phyloP scores from a whole-genome alignment of 1,140 invertebrate genomes.

The Venustaconcha ellipsiformis region DNA sequence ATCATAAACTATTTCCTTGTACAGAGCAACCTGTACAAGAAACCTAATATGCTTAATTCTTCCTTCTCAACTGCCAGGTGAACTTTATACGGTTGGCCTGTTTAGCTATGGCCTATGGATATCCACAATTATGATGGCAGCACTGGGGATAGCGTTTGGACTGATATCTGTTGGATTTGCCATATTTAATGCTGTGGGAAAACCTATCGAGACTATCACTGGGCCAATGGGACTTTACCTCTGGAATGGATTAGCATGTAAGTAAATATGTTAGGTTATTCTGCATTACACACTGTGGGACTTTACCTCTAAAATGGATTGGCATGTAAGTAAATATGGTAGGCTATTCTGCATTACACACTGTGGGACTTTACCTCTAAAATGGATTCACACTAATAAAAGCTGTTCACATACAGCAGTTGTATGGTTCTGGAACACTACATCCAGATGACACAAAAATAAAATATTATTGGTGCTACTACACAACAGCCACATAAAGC shows the following conservation, averaged over 20 bases:
- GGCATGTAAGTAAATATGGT: not conserved
- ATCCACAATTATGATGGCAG: constrained; percentile 76
- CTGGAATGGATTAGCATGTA: constrained; percentile 82
- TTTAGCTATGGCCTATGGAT: constrained; percentile 82
- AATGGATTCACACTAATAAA: no score
- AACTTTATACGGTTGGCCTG: constrained; percentile 77
- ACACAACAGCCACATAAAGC: no score
- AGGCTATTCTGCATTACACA: no score
- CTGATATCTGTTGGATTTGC: constrained; percentile 79
- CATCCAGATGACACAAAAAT: not conserved
- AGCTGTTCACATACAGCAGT: no score
- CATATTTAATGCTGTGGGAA: constrained; percentile 83
- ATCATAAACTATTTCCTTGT: no score
- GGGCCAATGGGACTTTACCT: constrained; percentile 84
- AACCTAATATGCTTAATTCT: no score
- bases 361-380: no score
- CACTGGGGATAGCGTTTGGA: constrained; percentile 77
- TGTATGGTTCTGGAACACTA: no score
- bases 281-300: not conserved
- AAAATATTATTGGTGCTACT: no score
- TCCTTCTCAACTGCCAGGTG: no score
- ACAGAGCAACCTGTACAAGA: no score
- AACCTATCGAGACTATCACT: constrained; percentile 79
- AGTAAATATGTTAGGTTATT: constrained; percentile 61
- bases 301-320: not conserved